phyloP scores from a whole-genome alignment of 2,888 invertebrate species.

The Eutolmus rufibarbis region DNA sequence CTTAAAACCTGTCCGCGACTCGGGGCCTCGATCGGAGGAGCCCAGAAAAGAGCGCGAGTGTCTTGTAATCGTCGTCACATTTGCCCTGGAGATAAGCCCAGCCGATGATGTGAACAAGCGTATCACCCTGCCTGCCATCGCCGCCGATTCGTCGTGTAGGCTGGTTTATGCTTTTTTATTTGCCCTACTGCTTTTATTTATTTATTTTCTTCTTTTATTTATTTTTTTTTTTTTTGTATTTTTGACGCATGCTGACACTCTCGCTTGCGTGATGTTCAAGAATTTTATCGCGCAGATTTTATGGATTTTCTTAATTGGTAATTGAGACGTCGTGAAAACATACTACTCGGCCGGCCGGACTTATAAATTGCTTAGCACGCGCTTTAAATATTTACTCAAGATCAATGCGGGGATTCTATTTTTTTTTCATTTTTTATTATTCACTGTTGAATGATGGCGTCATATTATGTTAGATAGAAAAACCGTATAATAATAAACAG shows the following conservation, averaged over 20 bases:
- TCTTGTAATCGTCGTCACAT: neutral
- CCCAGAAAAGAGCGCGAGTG: neutral
- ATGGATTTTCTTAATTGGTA: neutral
- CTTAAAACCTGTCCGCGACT: neutral
- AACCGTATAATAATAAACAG: neutral
- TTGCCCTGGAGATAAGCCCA: neutral
- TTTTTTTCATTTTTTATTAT: neutral
- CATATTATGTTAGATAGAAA: neutral
- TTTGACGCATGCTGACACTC: neutral
- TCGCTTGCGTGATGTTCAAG: neutral
- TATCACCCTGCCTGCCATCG: neutral
- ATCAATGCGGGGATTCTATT: neutral
- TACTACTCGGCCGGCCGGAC: neutral
- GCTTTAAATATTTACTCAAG: neutral
- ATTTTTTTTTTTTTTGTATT: neutral
- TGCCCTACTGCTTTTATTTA: neutral
- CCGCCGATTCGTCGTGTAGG: neutral
- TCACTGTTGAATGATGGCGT: neutral
- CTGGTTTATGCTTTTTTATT: neutral
- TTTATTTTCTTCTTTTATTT: neutral
- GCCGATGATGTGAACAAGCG: slow-evolving; percentile 5
- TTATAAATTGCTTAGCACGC: neutral
- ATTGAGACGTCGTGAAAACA: neutral
- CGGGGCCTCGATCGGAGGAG: neutral
- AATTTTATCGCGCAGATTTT: neutral